These are phyloP conservation scores for Homalodisca vitripennis DNA, from an alignment of 1,140 invertebrate genomes.

Conservation along the genomic window DNA sequence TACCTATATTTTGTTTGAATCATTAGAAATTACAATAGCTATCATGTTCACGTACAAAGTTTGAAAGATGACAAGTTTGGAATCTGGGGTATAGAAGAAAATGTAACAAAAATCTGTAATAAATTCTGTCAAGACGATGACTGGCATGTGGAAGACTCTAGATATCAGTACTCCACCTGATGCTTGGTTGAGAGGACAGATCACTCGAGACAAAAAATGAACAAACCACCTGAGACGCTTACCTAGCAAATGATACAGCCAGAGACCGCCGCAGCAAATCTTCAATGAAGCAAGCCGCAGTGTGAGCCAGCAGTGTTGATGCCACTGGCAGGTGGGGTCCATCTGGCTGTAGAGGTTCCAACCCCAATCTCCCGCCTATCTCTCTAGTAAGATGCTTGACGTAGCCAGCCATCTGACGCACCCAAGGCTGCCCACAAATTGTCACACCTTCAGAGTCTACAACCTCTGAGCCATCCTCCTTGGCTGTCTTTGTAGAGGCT, in stretches of 20 bases:
- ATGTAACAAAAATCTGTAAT: too few species aligned
- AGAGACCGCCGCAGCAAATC: neutral
- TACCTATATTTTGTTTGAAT: neutral
- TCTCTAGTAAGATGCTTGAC: neutral
- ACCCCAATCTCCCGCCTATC: neutral
- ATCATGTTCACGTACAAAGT: neutral
- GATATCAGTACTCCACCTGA: neutral
- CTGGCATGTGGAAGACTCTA: neutral
- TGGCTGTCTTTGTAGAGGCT: too few species aligned
- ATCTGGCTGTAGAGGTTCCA: neutral
- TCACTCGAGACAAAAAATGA: neutral
- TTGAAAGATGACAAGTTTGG: neutral
- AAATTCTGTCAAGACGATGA: neutral
- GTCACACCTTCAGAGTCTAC: neutral
- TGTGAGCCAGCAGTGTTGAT: neutral
- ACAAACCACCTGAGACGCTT: neutral
- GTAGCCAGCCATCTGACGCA: neutral
- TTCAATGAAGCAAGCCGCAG: neutral
- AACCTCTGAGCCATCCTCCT: neutral
- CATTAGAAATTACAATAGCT: neutral
- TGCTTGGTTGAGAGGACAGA: neutral
- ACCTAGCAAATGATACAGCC: neutral
- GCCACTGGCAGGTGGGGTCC: neutral
- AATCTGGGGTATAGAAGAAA: too few species aligned
- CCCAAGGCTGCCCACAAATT: slow-evolving; percentile 2